Base-by-base conservation (phyloP, 2,888 invertebrate genomes). In the Eudasyphora cyanicolor region DNA sequence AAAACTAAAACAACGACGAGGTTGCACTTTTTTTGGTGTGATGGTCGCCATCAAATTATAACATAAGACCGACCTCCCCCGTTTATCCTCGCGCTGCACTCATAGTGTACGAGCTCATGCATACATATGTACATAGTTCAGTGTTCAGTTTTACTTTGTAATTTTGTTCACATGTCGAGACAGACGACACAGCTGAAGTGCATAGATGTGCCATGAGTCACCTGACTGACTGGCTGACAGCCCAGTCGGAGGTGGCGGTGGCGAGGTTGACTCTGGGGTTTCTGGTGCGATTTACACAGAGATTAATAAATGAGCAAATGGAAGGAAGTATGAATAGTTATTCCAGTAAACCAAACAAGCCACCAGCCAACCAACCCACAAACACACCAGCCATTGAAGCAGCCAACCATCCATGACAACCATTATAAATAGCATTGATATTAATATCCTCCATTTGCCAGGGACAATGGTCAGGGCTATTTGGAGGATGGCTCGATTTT, bases 41-140 rank as follows among this genome's bases (percentile, higher is more conserved):
- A 29, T 32, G 60, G 60, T 60, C 5, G 29, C 60, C 60, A 60
- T 29, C 17, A 57, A 57, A 57, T 24, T 57, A 54, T 54, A 51
- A 51, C 54, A 27, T 27, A 60, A 27, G 17, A 12, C 45, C 45
- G 60, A 29, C 60, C 60, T 60, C 32, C 60, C 38, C 24, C 60
- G 29, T 60, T 60, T 60, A 60, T 60, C 60, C 60, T 60, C 60
- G 60, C 60, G 60, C 60, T 60, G 60, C 60, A 60, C 24, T 45
- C 14, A 3, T 5, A 3, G 45, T 10, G 45, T 19, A 49, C 49
- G 17, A 49, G n/a, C n/a, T n/a, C n/a, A n/a, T n/a, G n/a, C n/a
- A n/a, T n/a, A n/a, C n/a, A n/a, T n/a, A n/a, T n/a, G n/a, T n/a
- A n/a, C n/a, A n/a, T n/a, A n/a, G n/a, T 45, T 45, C n/a, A n/a